These are phyloP conservation scores for Calephelis nemesis DNA, from an alignment of 1,140 invertebrate species.

Conservation along the genomic window DNA sequence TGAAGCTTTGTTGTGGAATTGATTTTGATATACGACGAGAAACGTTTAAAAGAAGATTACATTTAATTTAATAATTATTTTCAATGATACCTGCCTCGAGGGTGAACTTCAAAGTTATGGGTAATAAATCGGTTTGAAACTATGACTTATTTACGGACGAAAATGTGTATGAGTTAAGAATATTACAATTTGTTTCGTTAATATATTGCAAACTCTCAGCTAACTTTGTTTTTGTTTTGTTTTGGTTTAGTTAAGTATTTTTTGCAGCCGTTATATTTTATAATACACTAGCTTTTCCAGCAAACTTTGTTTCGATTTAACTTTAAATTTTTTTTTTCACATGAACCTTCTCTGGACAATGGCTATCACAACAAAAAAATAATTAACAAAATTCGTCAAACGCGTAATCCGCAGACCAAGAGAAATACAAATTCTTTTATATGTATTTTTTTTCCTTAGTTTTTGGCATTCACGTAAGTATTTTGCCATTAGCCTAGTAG, in stretches of 20 bases:
- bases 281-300: not conserved
- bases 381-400: too few species aligned
- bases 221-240: too few species aligned
- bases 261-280: not conserved
- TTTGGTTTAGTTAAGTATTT: not conserved
- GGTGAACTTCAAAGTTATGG: conserved; percentile 5
- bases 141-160: conserved; percentile 4
- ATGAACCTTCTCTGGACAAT: too few species aligned
- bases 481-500: too few species aligned
- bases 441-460: too few species aligned
- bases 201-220: not conserved
- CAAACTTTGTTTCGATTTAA: too few species aligned
- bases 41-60: not conserved
- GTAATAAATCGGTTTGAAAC: not conserved
- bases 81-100: conserved; percentile 6
- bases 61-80: conserved; percentile 8
- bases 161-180: not conserved
- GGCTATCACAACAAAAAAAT: too few species aligned
- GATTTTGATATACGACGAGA: not conserved
- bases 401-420: too few species aligned
- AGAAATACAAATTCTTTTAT: too few species aligned
- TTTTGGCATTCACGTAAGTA: too few species aligned
- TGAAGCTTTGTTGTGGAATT: too few species aligned
- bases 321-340: too few species aligned
- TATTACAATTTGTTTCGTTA: not conserved